phyloP scores from a whole-genome alignment of 2,888 invertebrate genomes.

The Achlya flavicornis region DNA sequence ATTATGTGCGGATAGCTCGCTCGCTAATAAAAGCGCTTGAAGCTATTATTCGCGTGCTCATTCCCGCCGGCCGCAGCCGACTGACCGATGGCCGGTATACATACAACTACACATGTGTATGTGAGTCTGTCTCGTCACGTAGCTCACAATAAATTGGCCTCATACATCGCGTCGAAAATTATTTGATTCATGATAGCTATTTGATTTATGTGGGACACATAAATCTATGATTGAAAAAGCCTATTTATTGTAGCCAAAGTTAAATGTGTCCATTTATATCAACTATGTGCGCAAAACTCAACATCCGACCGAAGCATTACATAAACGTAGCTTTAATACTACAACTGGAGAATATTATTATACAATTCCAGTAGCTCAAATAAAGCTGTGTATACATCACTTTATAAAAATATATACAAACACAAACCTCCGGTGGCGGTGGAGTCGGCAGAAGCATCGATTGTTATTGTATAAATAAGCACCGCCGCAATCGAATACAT shows the following conservation, averaged over 20 bases:
- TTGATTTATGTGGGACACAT: no score
- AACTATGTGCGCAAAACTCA: no score
- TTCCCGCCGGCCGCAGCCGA: not conserved
- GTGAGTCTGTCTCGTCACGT: not conserved
- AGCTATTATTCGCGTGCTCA: not conserved
- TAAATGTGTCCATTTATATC: no score
- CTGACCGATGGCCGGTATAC: not conserved
- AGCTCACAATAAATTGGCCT: not conserved
- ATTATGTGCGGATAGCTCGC: slow-evolving; percentile 6
- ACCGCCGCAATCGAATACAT: not conserved
- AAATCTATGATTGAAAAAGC: not conserved
- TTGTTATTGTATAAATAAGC: not conserved
- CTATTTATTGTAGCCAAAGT: no score
- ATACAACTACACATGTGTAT: not conserved
- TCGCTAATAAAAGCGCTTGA: slow-evolving; percentile 3
- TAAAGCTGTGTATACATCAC: not conserved
- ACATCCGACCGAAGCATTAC: no score
- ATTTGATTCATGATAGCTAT: not conserved
- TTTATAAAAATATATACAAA: not conserved
- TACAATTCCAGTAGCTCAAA: not conserved
- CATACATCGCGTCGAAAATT: not conserved
- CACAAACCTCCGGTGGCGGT: no score
- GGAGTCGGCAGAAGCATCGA: not conserved
- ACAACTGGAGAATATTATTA: no score
- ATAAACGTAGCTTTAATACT: no score